These are phyloP conservation scores for Cherax destructor DNA, from an alignment of 1,140 invertebrate genomes.

Conservation along the genomic window DNA sequence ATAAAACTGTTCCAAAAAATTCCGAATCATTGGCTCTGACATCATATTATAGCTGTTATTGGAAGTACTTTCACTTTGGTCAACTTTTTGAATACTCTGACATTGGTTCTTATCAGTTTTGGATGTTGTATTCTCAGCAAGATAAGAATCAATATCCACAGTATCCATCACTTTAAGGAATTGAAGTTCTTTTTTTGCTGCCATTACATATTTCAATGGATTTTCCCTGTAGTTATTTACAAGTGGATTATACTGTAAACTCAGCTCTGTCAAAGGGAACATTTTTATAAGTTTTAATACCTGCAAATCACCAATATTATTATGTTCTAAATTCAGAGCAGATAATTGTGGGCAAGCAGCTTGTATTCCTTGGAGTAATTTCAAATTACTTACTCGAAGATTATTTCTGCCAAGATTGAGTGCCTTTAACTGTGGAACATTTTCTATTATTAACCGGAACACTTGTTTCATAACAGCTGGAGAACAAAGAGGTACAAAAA, in stretches of 20 bases:
- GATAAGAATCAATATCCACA: slow-evolving; percentile 46
- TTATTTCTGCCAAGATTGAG: slow-evolving; percentile 53
- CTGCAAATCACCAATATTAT: slow-evolving; percentile 41
- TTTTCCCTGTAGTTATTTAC: slow-evolving; percentile 37
- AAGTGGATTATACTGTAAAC: slow-evolving; percentile 51
- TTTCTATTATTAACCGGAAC: slow-evolving; percentile 49
- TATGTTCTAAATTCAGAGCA: slow-evolving; percentile 54
- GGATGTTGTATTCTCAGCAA: slow-evolving; percentile 26
- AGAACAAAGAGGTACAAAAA: slow-evolving; percentile 41
- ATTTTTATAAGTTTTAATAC: slow-evolving; percentile 32
- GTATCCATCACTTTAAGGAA: slow-evolving; percentile 41
- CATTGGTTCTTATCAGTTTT: neutral
- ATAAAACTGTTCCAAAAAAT: slow-evolving; percentile 55
- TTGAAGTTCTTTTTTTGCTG: slow-evolving; percentile 26
- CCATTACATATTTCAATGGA: slow-evolving; percentile 47
- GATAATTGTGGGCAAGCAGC: slow-evolving; percentile 30
- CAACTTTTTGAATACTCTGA: neutral
- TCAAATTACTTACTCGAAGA: slow-evolving; percentile 18
- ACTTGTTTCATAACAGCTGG: slow-evolving; percentile 49
- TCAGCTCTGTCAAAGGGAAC: slow-evolving; percentile 57
- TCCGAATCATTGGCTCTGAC: slow-evolving; percentile 31
- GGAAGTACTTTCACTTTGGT: neutral
- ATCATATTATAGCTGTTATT: slow-evolving; percentile 21
- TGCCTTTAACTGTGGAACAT: slow-evolving; percentile 51
- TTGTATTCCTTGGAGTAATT: slow-evolving; percentile 23